phyloP scores from a whole-genome alignment of 2,888 invertebrate species.

The Temnothorax rugatulus region DNA sequence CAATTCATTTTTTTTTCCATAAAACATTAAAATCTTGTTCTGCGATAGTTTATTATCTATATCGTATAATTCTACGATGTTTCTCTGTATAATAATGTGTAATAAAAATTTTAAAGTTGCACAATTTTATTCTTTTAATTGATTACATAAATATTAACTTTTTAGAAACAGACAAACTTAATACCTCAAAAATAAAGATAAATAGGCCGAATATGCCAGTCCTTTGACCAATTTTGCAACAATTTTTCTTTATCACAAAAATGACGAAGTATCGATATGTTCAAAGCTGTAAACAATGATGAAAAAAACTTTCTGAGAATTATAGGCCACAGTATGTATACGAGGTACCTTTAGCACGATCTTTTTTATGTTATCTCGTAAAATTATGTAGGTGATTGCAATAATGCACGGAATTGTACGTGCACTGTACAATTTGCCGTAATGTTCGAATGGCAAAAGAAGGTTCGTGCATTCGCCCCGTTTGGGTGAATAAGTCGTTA shows the following conservation, averaged over 20 bases:
- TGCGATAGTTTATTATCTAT: not conserved
- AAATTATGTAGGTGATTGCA: slow-evolving; percentile 43
- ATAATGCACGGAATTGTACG: slow-evolving; percentile 18
- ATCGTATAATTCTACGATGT: not conserved
- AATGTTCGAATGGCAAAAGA: slow-evolving; percentile 46
- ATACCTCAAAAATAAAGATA: not conserved
- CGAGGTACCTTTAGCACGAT: slow-evolving; percentile 7
- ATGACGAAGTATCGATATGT: not conserved
- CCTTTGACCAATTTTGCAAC: slow-evolving; percentile 2
- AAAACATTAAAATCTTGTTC: not conserved
- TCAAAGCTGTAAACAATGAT: slow-evolving; percentile 36
- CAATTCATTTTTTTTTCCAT: not conserved
- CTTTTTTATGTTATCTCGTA: slow-evolving; percentile 38
- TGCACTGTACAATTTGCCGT: slow-evolving; percentile 42
- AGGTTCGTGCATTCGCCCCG: slow-evolving; percentile 49
- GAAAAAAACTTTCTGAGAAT: slow-evolving; percentile 32
- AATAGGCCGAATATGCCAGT: not conserved
- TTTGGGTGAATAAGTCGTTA: slow-evolving; percentile 50
- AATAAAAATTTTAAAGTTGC: not conserved
- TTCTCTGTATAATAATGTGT: not conserved
- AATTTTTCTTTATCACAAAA: not conserved
- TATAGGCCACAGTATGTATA: not conserved
- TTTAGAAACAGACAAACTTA: not conserved
- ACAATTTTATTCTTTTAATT: not conserved
- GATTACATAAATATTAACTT: not conserved